Evolutionary conservation across 2,888 invertebrate genomes (phyloP).

Genomic region (Spodoptera exigua): DNA sequence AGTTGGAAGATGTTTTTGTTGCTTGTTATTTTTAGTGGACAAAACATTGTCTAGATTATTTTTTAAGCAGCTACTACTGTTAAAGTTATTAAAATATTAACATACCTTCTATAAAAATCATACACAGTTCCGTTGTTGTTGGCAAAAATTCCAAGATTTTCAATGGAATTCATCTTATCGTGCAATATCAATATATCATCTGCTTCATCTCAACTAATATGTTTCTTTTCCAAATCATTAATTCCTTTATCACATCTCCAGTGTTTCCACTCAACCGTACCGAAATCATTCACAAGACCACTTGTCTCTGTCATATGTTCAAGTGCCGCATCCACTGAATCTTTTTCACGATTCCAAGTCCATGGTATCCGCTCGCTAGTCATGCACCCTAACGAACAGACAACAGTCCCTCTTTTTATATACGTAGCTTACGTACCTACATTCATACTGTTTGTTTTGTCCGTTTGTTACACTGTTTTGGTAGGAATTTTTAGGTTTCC

Average conservation of each 20-base stretch:
- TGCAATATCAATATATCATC: neutral
- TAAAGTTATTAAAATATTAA: too few species aligned
- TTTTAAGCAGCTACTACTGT: too few species aligned
- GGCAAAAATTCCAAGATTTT: too few species aligned
- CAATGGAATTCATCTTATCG: too few species aligned
- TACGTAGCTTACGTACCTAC: slow-evolving; percentile 64
- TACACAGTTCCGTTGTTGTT: too few species aligned
- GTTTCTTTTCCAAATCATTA: too few species aligned
- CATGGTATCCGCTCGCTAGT: slow-evolving; percentile 83
- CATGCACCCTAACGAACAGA: slow-evolving; percentile 86
- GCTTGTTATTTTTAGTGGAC: too few species aligned
- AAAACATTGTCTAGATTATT: too few species aligned
- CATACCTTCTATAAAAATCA: too few species aligned
- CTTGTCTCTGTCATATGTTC: neutral
- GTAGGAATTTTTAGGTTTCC: slow-evolving; percentile 77
- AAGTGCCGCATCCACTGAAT: slow-evolving; percentile 66
- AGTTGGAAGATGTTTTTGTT: too few species aligned
- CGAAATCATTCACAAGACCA: neutral
- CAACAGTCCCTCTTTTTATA: slow-evolving; percentile 66
- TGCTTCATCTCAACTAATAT: too few species aligned
- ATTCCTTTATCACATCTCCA: neutral
- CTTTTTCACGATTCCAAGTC: slow-evolving; percentile 49
- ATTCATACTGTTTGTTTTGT: slow-evolving; percentile 80
- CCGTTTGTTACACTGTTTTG: slow-evolving; percentile 71
- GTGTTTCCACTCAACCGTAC: neutral